These are phyloP conservation scores for Erethizon dorsatum DNA, from an alignment of 2,797 vertebrate species.

Conservation along the genomic window DNA sequence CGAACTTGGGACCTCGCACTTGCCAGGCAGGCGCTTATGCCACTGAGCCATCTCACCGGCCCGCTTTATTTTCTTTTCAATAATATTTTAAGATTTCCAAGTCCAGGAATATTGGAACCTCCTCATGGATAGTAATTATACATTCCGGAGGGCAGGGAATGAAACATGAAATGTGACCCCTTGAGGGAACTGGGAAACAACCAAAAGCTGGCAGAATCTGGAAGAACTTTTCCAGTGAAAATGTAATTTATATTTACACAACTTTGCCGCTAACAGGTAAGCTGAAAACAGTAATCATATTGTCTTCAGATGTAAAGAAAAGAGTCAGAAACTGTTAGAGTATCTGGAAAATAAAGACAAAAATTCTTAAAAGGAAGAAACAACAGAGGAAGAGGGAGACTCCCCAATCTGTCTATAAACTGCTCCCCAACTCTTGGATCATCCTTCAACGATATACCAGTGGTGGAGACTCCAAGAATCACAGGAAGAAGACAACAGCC, in stretches of 20 bases:
- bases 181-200: not conserved
- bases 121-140: not conserved
- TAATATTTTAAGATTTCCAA: constrained; percentile 11
- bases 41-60: too few species aligned
- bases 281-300: not conserved
- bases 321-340: not conserved
- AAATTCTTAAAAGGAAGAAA: not conserved
- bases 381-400: not conserved
- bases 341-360: not conserved
- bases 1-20: too few species aligned
- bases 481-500: not conserved
- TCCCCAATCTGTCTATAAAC: not conserved
- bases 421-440: not conserved
- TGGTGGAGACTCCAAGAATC: not conserved
- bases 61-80: constrained; percentile 20
- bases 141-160: not conserved
- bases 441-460: not conserved
- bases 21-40: too few species aligned
- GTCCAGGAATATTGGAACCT: not conserved
- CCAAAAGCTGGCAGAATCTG: not conserved
- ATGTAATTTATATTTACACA: not conserved
- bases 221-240: not conserved
- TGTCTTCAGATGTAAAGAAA: not conserved
- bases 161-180: not conserved
- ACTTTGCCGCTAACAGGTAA: not conserved